These are phyloP conservation scores for Copidosoma floridanum DNA, from an alignment of 1,140 invertebrate genomes.

Conservation along the genomic window DNA sequence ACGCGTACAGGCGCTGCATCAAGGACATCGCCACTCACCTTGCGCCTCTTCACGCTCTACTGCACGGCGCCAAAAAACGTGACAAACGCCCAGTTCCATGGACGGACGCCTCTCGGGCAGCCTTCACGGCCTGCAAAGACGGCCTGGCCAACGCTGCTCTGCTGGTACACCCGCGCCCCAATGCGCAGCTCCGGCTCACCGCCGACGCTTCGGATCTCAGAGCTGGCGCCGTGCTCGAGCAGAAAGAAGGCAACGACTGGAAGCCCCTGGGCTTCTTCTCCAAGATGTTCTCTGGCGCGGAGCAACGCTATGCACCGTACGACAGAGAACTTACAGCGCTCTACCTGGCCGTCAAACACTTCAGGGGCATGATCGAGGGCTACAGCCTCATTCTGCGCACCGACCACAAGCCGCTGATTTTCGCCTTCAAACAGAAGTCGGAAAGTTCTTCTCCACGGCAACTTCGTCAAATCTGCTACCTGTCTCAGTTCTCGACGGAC, in stretches of 20 bases:
- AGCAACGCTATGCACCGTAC: conserved; percentile 4
- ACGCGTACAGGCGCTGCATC: conserved; percentile 47
- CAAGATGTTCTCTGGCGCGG: no score
- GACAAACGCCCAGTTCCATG: not conserved
- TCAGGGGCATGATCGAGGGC: not conserved
- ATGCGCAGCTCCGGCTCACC: not conserved
- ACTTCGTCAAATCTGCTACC: not conserved
- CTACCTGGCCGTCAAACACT: not conserved
- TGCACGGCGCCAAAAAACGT: not conserved
- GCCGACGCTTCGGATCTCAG: not conserved
- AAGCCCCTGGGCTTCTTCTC: not conserved
- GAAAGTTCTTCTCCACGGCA: not conserved
- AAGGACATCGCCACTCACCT: no score
- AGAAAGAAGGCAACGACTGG: not conserved
- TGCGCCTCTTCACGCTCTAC: not conserved
- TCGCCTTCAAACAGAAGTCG: not conserved
- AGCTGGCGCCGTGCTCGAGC: not conserved
- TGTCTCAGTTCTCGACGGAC: not conserved
- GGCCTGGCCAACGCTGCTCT: not conserved
- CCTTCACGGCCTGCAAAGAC: not conserved
- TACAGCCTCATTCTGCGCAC: not conserved
- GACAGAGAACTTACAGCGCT: conserved; percentile 1
- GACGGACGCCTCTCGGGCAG: not conserved
- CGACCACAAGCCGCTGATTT: not conserved
- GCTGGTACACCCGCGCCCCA: not conserved